Base-by-base conservation (phyloP, 2,888 invertebrate species). In the Brachylomia viminalis region DNA sequence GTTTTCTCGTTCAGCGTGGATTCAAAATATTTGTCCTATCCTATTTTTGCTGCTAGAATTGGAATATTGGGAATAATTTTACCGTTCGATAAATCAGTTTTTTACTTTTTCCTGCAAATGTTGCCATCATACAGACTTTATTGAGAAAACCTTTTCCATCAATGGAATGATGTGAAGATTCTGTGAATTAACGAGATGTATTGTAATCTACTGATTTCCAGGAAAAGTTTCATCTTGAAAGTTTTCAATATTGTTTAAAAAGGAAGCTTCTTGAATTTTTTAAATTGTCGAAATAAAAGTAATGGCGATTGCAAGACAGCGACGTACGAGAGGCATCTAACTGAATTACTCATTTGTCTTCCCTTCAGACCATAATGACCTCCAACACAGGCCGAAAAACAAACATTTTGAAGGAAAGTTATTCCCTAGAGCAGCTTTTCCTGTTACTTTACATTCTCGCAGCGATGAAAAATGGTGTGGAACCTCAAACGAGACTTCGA, bases 391-490 rank as follows among this genome's bases (percentile, higher is more conserved):
- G 11, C 38, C 27, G 10, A 73, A 74, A 78, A 72, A 68, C 45
- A 58, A 30, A 56, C 30, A 83, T 69, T 52, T 20, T 33, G 10
- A 58, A 72, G 65, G 62, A 66, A 84, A 80, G 65, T 70, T 49
- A 54, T 80, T 72, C 33, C 38, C 23, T 49, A 68, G 38, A 58
- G 20, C 52, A 59, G n/a, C 27, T 54, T 80, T 82, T 71, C 67
- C 54, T 67, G 62, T 69, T 69, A 70, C 70, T 71, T 59, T 59
- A 64, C 78, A 75, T 67, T 74, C 49, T 69, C 49, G 15, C n/a
- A 59, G 64, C 52, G 45, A 79, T 86, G 79, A 86, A 84, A 84
- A 79, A 73, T 82, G 59, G 65, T 33, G 69, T 33, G 52, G 72
- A 73, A 65, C 77, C 71, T 68, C 75, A 79, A 74, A 75, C 65